Evolutionary conservation across 2,113 vertebrate genomes (phyloP).

Genomic region (Murina feae): DNA sequence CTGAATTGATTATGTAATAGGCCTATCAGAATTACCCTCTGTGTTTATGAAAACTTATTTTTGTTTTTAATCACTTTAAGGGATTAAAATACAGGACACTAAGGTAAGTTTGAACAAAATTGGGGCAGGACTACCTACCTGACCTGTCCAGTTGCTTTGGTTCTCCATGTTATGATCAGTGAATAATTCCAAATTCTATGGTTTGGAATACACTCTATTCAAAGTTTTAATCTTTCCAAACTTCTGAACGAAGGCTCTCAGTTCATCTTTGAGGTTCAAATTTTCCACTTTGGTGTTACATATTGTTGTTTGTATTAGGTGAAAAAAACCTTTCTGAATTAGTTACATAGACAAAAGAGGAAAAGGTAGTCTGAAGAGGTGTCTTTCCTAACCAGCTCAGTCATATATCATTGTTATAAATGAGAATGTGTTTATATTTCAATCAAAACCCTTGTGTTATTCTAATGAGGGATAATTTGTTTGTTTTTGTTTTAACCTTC

Average conservation of each 20-base stretch:
- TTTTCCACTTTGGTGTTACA: background rate
- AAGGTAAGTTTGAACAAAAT: background rate
- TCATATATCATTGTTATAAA: background rate
- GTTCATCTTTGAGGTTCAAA: background rate
- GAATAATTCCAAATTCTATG: background rate
- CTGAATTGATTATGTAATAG: background rate
- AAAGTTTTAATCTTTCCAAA: background rate
- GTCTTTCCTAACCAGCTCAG: background rate
- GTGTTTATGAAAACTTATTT: background rate
- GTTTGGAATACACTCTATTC: background rate
- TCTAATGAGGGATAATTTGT: background rate
- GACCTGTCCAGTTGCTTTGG: background rate
- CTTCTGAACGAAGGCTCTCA: background rate
- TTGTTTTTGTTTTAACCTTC: background rate
- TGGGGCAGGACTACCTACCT: no score
- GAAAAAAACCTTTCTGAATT: background rate
- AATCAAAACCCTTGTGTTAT: background rate
- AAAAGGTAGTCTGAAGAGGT: background rate
- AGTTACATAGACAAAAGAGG: background rate
- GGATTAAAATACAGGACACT: background rate
- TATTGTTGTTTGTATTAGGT: background rate
- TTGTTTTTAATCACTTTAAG: background rate
- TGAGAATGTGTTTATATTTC: background rate
- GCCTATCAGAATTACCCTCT: background rate
- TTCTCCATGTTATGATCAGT: background rate